These are phyloP conservation scores for Enteromius afrohamiltoni DNA, from an alignment of 2,797 vertebrate genomes.

Conservation along the genomic window DNA sequence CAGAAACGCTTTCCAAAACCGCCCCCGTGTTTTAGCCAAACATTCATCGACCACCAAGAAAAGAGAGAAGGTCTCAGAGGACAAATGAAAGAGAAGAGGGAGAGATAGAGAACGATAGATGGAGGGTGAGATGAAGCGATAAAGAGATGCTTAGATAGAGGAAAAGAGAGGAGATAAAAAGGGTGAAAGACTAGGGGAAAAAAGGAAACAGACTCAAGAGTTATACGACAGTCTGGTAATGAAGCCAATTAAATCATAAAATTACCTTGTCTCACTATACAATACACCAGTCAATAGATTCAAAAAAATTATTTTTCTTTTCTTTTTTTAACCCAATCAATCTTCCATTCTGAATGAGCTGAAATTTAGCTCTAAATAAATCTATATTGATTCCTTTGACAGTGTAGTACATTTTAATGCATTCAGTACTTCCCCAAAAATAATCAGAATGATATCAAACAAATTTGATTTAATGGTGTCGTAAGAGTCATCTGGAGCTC, in stretches of 20 bases:
- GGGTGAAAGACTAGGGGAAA: neutral
- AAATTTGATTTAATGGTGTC: neutral
- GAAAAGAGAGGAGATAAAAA: conserved; percentile 47
- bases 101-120: conserved; percentile 53
- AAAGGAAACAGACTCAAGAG: conserved; percentile 15
- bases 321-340: conserved; percentile 5
- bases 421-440: neutral
- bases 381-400: conserved; percentile 21
- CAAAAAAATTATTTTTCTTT: conserved; percentile 1
- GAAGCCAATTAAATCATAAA: conserved; percentile 32
- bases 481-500: neutral
- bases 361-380: conserved; percentile 16
- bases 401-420: conserved; percentile 13
- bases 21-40: conserved; percentile 20
- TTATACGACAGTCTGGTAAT: conserved; percentile 5
- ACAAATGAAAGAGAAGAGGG: conserved; percentile 59
- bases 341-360: conserved; percentile 18
- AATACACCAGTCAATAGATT: conserved; percentile 15
- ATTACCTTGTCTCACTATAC: conserved; percentile 16
- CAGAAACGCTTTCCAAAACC: conserved; percentile 32
- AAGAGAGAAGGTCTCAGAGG: conserved; percentile 49
- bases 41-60: conserved; percentile 39
- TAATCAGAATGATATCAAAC: neutral
- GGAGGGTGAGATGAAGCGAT: conserved; percentile 54
- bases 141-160: conserved; percentile 51